Evolutionary conservation across 2,888 invertebrate species (phyloP).

Genomic region (Oligia fasciuncula): DNA sequence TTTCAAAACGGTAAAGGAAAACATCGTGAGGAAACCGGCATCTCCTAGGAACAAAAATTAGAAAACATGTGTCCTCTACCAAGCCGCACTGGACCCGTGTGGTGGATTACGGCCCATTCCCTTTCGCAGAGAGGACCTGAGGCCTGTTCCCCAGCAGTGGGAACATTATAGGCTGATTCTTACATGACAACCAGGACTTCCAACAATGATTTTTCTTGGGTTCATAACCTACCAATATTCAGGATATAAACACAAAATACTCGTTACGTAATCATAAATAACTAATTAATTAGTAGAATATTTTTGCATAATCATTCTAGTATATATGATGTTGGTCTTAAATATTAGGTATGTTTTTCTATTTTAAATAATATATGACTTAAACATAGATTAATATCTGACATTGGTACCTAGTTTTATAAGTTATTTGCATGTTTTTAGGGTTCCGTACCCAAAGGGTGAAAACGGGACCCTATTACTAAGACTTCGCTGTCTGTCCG

Average conservation of each 20-base stretch:
- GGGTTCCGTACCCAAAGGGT: too few relatives aligned
- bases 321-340: conserved; percentile 18
- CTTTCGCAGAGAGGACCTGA: too few relatives aligned
- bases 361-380: conserved; percentile 8
- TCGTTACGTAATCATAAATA: conserved; percentile 42
- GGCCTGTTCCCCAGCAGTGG: too few relatives aligned
- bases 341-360: conserved; percentile 8
- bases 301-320: conserved; percentile 43
- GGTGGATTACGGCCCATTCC: too few relatives aligned
- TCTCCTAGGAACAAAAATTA: too few relatives aligned
- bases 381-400: neutral
- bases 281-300: conserved; percentile 40
- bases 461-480: too few relatives aligned
- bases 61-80: too few relatives aligned
- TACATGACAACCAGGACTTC: neutral
- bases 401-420: neutral
- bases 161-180: too few relatives aligned
- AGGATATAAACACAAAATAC: conserved; percentile 19
- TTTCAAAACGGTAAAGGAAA: too few relatives aligned
- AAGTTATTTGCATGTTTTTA: conserved; percentile 5
- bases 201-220: neutral
- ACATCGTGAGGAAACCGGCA: too few relatives aligned
- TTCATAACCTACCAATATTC: neutral
- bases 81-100: too few relatives aligned
- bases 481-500: too few relatives aligned